Conservation (phyloP, 1,140 invertebrate genomes). For the Schlechtendalia chinensis region DNA sequence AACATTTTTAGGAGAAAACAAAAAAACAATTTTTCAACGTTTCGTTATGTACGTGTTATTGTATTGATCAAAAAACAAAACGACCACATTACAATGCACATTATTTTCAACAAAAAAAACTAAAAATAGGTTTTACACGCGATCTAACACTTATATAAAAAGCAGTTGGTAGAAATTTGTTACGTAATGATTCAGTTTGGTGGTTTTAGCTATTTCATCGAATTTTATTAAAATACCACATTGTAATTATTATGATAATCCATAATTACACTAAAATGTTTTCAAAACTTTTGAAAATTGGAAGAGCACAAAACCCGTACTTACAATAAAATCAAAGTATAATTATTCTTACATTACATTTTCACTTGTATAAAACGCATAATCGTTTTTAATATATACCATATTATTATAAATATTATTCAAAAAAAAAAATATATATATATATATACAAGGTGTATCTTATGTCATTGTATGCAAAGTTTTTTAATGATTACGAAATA, state of each 20-base stretch:
- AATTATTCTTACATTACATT: background rate
- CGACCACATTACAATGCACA: background rate
- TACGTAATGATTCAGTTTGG: background rate
- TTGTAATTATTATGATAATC: background rate
- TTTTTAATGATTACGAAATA: too few relatives aligned
- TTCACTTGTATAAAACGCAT: too few relatives aligned
- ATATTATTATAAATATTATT: too few relatives aligned
- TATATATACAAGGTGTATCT: too few relatives aligned
- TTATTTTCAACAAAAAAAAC: background rate
- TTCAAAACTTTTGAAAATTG: background rate
- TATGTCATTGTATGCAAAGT: too few relatives aligned
- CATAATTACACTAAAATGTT: background rate
- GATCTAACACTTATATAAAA: background rate
- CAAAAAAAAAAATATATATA: too few relatives aligned
- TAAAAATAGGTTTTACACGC: background rate
- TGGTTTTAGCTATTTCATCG: background rate
- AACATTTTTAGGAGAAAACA: background rate
- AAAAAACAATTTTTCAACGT: constrained; percentile 4
- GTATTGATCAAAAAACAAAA: constrained; percentile 14
- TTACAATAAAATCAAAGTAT: background rate
- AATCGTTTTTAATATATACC: too few relatives aligned
- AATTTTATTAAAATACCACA: background rate
- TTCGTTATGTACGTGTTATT: constrained; percentile 8
- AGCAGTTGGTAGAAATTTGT: background rate
- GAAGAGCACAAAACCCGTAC: background rate